These are phyloP conservation scores for Lordiphosa fenestrarum DNA, from an alignment of 2,888 invertebrate genomes.

Conservation along the genomic window DNA sequence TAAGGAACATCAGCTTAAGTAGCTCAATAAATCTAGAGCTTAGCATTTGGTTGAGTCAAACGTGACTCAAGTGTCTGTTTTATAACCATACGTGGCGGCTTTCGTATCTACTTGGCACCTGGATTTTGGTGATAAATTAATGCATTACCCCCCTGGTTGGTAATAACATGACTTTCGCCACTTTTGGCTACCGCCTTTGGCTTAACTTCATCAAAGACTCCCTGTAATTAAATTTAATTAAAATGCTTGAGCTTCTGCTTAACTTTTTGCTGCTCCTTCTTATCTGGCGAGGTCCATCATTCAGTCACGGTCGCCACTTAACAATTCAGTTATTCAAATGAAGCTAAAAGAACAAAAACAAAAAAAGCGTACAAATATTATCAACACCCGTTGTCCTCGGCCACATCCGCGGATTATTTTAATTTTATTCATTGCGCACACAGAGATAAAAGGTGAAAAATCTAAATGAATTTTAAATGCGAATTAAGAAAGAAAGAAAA, in stretches of 20 bases:
- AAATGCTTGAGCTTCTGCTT: slow-evolving; percentile 58
- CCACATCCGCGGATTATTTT: slow-evolving; percentile 59
- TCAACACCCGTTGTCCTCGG: slow-evolving; percentile 40
- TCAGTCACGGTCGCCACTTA: slow-evolving; percentile 58
- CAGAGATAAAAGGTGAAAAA: slow-evolving; percentile 69
- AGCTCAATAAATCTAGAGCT: slow-evolving; percentile 68
- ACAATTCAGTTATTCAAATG: slow-evolving; percentile 69
- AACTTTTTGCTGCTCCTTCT: slow-evolving; percentile 17
- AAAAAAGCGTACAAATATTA: slow-evolving; percentile 30
- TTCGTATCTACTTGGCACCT: slow-evolving; percentile 27
- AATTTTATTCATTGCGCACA: slow-evolving; percentile 69
- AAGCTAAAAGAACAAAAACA: slow-evolving; percentile 25
- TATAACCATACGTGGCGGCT: slow-evolving; percentile 29
- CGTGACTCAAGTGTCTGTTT: slow-evolving; percentile 52
- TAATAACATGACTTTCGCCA: slow-evolving; percentile 32
- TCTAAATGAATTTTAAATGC: slow-evolving; percentile 67
- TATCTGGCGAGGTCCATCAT: slow-evolving; percentile 49
- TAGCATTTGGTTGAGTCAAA: slow-evolving; percentile 66
- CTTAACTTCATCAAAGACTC: slow-evolving; percentile 29
- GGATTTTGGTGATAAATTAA: slow-evolving; percentile 38
- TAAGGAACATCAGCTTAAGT: slow-evolving; percentile 58
- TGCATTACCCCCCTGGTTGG: slow-evolving; percentile 32
- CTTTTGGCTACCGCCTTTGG: slow-evolving; percentile 25
- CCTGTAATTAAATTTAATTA: slow-evolving; percentile 71
- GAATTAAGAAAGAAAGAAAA: slow-evolving; percentile 27